phyloP scores from a whole-genome alignment of 2,888 invertebrate genomes.

The Drosophila paucipuncta region DNA sequence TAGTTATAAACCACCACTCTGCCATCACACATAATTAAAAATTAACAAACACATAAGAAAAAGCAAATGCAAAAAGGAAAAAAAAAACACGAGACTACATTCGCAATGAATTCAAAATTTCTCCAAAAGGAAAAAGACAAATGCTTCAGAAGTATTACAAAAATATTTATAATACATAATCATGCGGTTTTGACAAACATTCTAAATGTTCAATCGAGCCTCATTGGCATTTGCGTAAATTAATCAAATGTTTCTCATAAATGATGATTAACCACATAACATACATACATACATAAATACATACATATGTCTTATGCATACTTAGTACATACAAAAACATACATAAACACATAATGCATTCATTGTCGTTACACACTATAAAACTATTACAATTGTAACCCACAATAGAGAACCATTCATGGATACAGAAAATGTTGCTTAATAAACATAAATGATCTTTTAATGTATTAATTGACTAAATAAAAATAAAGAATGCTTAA shows the following conservation, averaged over 20 bases:
- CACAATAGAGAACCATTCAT: slow-evolving; percentile 54
- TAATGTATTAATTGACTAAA: slow-evolving; percentile 73
- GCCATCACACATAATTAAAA: slow-evolving; percentile 30
- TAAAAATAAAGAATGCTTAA: slow-evolving; percentile 82
- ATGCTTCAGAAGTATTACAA: slow-evolving; percentile 77
- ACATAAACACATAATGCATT: slow-evolving; percentile 56
- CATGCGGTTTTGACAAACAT: slow-evolving; percentile 77
- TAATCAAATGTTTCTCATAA: slow-evolving; percentile 65
- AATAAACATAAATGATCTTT: slow-evolving; percentile 76
- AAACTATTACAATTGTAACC: slow-evolving; percentile 69
- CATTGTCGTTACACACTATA: slow-evolving; percentile 60
- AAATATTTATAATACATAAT: slow-evolving; percentile 71
- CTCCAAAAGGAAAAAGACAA: slow-evolving; percentile 68
- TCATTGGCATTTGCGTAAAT: slow-evolving; percentile 67
- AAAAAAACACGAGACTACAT: slow-evolving; percentile 67
- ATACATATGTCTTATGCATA: slow-evolving; percentile 29
- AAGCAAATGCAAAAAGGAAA: slow-evolving; percentile 4
- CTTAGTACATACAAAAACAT: slow-evolving; percentile 29
- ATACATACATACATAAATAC: slow-evolving; percentile 27
- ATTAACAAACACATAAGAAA: not conserved
- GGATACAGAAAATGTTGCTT: slow-evolving; percentile 76
- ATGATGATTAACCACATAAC: slow-evolving; percentile 48
- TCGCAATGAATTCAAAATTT: slow-evolving; percentile 78
- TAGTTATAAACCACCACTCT: slow-evolving; percentile 72
- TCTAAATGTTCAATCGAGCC: slow-evolving; percentile 73